Conservation (phyloP, 2,888 invertebrate species). For the Rutpela maculata region DNA sequence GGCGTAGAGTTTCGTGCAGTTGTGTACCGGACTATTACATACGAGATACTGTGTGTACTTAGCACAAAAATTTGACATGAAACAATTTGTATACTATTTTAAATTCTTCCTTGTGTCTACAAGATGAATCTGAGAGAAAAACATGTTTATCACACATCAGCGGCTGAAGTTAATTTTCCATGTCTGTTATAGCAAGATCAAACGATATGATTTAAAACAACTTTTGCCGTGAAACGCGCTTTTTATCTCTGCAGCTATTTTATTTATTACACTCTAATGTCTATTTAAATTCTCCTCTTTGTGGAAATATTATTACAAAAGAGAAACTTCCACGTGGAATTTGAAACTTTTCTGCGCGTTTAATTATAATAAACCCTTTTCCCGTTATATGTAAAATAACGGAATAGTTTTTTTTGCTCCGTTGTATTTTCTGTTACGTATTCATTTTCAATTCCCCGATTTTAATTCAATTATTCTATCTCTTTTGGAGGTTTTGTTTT, state of each 20-base stretch:
- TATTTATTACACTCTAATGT: not conserved
- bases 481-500: not conserved
- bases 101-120: not conserved
- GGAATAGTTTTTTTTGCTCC: not conserved
- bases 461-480: not conserved
- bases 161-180: not conserved
- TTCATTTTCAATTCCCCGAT: not conserved
- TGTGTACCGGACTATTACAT: too few species aligned
- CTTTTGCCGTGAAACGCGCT: not conserved
- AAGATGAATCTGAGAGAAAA: not conserved
- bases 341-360: not conserved
- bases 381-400: not conserved
- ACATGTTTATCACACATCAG: conserved; percentile 1
- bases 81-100: not conserved
- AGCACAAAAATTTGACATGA: too few species aligned
- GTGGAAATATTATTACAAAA: not conserved
- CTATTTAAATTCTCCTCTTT: conserved; percentile 2
- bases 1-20: too few species aligned
- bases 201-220: not conserved
- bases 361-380: not conserved
- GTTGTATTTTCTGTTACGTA: not conserved
- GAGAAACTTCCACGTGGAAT: not conserved
- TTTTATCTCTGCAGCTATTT: not conserved
- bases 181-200: not conserved
- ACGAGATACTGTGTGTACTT: too few species aligned